Evolutionary conservation across 92 coral and sea anemone genomes (phyloP).

Genomic region (Pocillopora meandrina): DNA sequence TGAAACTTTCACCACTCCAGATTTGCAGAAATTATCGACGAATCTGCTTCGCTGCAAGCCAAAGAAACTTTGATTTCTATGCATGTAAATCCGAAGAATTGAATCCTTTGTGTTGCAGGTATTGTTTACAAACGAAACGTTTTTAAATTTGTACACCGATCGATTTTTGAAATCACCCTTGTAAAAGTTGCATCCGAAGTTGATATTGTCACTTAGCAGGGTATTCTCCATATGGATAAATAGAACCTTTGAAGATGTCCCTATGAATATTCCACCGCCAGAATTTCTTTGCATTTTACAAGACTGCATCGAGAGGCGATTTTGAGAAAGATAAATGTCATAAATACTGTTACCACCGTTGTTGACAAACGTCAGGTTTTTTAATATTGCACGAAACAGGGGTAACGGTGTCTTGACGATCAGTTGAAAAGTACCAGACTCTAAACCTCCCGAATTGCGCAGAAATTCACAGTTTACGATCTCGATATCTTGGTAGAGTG

Average conservation of each 20-base stretch:
- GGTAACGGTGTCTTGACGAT: not conserved
- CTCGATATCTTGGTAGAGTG: not conserved
- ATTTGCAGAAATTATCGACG: constrained; percentile 19
- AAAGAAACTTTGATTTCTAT: not conserved
- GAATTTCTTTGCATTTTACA: constrained; percentile 14
- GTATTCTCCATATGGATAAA: constrained; percentile 18
- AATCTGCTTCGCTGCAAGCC: not conserved
- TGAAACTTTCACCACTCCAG: constrained; percentile 19
- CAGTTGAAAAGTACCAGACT: not conserved
- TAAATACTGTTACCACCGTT: not conserved
- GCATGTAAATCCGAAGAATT: not conserved
- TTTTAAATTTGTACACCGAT: not conserved
- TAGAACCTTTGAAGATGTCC: not conserved
- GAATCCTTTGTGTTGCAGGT: not conserved
- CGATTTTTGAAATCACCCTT: not conserved
- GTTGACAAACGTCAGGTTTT: constrained; percentile 13
- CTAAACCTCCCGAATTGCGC: not conserved
- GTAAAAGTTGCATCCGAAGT: not conserved
- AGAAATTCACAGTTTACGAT: constrained; percentile 12
- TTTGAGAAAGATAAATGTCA: not conserved
- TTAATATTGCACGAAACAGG: not conserved
- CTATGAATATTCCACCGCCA: constrained; percentile 24
- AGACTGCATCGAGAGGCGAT: not conserved
- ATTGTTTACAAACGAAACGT: constrained; percentile 19
- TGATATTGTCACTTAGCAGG: constrained; percentile 4